Conservation (phyloP, 2,797 vertebrate genomes). For the Leptoclinus maculatus region DNA sequence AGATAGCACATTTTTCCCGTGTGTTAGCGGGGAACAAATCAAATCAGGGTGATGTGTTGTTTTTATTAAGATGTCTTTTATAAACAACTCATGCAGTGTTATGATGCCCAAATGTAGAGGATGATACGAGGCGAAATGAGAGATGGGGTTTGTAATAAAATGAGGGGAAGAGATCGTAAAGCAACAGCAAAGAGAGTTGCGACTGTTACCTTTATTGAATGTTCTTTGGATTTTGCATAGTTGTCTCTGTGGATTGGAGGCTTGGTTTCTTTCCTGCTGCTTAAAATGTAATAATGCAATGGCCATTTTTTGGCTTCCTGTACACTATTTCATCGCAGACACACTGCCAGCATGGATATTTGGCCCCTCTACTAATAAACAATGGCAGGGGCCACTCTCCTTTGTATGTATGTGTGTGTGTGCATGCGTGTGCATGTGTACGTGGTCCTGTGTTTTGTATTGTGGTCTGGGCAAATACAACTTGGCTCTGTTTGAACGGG, state of each 20-base stretch:
- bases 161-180: not conserved
- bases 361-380: constrained; percentile 65
- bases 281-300: constrained; percentile 67
- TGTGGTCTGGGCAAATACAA: constrained; percentile 62
- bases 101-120: not conserved
- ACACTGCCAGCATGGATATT: constrained; percentile 57
- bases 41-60: constrained; percentile 11
- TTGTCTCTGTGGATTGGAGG: constrained; percentile 28
- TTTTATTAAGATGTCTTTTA: constrained; percentile 40
- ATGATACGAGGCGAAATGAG: not conserved
- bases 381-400: constrained; percentile 54
- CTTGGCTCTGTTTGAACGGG: constrained; percentile 71
- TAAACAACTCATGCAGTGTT: constrained; percentile 9
- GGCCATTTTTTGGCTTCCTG: constrained; percentile 52
- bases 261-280: constrained; percentile 50
- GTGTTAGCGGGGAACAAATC: constrained; percentile 18
- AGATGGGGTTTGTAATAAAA: constrained; percentile 14
- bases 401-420: not conserved
- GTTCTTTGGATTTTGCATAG: constrained; percentile 41
- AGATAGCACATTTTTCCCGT: constrained; percentile 41
- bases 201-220: constrained; percentile 14
- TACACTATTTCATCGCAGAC: constrained; percentile 50
- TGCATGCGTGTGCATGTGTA: constrained; percentile 14
- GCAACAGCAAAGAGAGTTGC: constrained; percentile 12
- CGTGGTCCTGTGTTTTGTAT: constrained; percentile 24